A percentile compares a stretch with the other conserved stretches of the same genome.
These are phyloP conservation scores for Meteorus sp. DNA, from an alignment of 1,140 invertebrate species.

Conservation along the genomic window DNA sequence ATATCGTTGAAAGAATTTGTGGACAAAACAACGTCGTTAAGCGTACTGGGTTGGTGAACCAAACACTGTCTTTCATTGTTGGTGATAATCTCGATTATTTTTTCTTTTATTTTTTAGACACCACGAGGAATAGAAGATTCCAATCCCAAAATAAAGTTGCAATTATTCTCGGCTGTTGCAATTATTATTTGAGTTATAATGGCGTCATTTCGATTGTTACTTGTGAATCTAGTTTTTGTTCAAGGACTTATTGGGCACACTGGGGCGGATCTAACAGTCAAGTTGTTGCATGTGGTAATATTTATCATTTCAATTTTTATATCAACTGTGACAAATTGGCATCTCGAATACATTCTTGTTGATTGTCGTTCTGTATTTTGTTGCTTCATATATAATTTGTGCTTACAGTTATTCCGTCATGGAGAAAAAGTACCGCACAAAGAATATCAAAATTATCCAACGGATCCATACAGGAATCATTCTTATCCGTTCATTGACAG, in stretches of 20 bases:
- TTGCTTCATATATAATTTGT: too few species aligned
- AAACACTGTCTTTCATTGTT: too few species aligned
- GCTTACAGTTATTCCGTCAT: conserved; percentile 58
- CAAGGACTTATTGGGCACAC: conserved; percentile 19
- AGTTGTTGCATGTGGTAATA: conserved; percentile 51
- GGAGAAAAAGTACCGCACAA: conserved; percentile 56
- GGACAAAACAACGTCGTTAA: neutral
- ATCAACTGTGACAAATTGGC: neutral
- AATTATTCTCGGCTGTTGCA: too few species aligned
- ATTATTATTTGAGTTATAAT: too few species aligned
- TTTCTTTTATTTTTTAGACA: too few species aligned
- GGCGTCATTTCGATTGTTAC: neutral
- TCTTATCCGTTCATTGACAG: conserved; percentile 51
- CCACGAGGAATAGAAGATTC: too few species aligned
- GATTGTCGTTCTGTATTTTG: conserved; percentile 1
- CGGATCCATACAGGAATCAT: conserved; percentile 51
- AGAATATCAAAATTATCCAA: conserved; percentile 55
- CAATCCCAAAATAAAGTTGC: too few species aligned
- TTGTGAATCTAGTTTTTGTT: neutral
- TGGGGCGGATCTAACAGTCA: conserved; percentile 37
- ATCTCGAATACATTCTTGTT: conserved; percentile 2
- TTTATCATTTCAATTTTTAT: neutral
- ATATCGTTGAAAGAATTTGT: too few species aligned
- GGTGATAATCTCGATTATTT: too few species aligned
- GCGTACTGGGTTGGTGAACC: too few species aligned